phyloP scores from a whole-genome alignment of 2,113 vertebrate genomes.

The Notarius lentiginosus region DNA sequence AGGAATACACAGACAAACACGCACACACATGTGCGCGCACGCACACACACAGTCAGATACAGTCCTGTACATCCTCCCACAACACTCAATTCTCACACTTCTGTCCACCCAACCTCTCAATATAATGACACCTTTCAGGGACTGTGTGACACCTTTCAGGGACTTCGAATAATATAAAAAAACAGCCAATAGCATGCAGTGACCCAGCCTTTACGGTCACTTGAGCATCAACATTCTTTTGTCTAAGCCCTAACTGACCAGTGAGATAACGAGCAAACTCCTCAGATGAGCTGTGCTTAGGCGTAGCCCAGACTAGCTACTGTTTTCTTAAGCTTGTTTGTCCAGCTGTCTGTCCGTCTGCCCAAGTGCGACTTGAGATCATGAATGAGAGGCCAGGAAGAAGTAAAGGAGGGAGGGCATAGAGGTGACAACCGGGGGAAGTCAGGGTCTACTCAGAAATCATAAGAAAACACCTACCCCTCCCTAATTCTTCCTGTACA shows the following conservation, averaged over 20 bases:
- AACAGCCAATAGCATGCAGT: conserved; percentile 12
- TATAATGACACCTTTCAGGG: not conserved
- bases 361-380: conserved; percentile 57
- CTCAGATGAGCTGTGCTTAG: conserved; percentile 64
- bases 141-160: not conserved
- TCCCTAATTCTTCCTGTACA: not conserved
- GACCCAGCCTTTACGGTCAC: conserved; percentile 46
- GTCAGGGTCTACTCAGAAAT: not conserved
- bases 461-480: conserved; percentile 46
- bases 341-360: conserved; percentile 72
- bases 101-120: not conserved
- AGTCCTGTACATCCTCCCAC: conserved; percentile 18
- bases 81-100: not conserved
- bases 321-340: conserved; percentile 72
- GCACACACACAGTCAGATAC: not conserved
- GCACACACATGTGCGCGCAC: conserved; percentile 3
- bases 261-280: conserved; percentile 49
- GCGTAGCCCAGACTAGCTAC: conserved; percentile 64
- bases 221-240: conserved; percentile 56
- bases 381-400: conserved; percentile 9
- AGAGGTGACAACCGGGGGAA: not conserved
- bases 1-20: not conserved
- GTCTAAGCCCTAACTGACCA: conserved; percentile 55
- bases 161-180: conserved; percentile 7
- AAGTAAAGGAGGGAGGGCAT: not conserved